Percentiles rank a stretch among this genome's conserved stretches.
These are phyloP conservation scores for Mayetiola destructor DNA, from an alignment of 2,888 invertebrate species.

Conservation along the genomic window DNA sequence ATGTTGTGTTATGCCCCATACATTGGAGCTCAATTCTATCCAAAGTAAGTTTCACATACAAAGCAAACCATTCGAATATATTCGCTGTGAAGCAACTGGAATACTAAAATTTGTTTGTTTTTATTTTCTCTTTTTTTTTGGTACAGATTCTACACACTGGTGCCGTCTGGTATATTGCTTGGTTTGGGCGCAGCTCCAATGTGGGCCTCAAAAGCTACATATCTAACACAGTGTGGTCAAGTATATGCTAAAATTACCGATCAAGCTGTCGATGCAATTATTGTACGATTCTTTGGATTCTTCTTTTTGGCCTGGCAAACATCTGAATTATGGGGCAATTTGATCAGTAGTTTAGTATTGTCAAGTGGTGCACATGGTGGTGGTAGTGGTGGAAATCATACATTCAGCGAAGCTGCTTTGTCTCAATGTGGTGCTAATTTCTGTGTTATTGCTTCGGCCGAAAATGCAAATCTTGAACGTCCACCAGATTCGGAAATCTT, in stretches of 20 bases:
- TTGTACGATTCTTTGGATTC: conserved; percentile 94
- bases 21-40: conserved; percentile 87
- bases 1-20: conserved; percentile 90
- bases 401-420: conserved; percentile 38
- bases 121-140: not conserved
- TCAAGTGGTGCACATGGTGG: conserved; percentile 60
- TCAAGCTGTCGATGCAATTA: conserved; percentile 78
- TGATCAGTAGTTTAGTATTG: conserved; percentile 82
- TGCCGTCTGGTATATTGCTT: conserved; percentile 83
- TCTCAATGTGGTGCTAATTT: conserved; percentile 66
- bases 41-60: conserved; percentile 36
- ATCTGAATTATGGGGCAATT: conserved; percentile 91
- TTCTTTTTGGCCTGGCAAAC: conserved; percentile 98
- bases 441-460: conserved; percentile 56
- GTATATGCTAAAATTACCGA: conserved; percentile 79
- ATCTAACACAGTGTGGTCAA: conserved; percentile 86
- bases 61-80: not conserved
- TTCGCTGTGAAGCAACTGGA: not conserved
- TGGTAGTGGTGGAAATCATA: conserved; percentile 33
- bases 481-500: conserved; percentile 77
- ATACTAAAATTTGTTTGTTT: no score
- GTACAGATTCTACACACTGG: conserved; percentile 66
- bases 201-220: conserved; percentile 98
- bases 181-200: conserved; percentile 93
- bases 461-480: conserved; percentile 59